Evolutionary conservation across 2,797 vertebrate species (phyloP).

Genomic region (Eremophila alpestris): DNA sequence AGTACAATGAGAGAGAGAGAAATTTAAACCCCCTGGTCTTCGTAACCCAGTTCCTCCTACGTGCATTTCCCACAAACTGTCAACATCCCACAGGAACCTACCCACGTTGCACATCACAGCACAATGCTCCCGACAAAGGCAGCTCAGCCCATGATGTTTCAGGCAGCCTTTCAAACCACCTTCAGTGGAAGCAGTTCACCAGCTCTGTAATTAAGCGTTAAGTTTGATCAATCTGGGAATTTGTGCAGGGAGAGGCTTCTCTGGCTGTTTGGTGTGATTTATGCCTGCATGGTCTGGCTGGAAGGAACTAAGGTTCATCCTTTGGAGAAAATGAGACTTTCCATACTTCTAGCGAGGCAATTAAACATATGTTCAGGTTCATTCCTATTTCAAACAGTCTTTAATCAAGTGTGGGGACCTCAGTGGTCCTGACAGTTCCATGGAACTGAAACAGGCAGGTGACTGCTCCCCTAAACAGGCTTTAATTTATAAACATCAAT

Average conservation of each 20-base stretch:
- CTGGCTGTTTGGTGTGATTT: conserved; percentile 3
- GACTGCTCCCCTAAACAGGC: neutral
- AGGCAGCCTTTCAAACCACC: conserved; percentile 63
- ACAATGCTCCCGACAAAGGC: conserved; percentile 72
- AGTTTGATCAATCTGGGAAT: conserved; percentile 41
- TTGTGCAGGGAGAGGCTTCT: conserved; percentile 29
- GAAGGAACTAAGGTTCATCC: neutral
- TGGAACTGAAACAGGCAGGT: neutral
- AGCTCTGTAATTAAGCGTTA: conserved; percentile 69
- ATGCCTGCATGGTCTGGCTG: neutral
- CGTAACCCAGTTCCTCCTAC: conserved; percentile 67
- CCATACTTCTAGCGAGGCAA: neutral
- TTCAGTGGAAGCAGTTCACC: conserved; percentile 55
- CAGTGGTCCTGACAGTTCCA: neutral
- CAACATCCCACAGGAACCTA: conserved; percentile 73
- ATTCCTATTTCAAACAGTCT: neutral
- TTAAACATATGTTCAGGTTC: neutral
- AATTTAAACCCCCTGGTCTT: conserved; percentile 37
- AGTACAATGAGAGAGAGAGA: neutral
- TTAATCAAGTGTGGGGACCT: neutral
- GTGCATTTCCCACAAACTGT: conserved; percentile 71
- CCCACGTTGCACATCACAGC: conserved; percentile 69
- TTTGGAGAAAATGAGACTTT: neutral
- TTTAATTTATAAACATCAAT: conserved; percentile 11
- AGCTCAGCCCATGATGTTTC: conserved; percentile 60